Conservation (phyloP, 2,797 vertebrate species). For the Glossophaga mutica region DNA sequence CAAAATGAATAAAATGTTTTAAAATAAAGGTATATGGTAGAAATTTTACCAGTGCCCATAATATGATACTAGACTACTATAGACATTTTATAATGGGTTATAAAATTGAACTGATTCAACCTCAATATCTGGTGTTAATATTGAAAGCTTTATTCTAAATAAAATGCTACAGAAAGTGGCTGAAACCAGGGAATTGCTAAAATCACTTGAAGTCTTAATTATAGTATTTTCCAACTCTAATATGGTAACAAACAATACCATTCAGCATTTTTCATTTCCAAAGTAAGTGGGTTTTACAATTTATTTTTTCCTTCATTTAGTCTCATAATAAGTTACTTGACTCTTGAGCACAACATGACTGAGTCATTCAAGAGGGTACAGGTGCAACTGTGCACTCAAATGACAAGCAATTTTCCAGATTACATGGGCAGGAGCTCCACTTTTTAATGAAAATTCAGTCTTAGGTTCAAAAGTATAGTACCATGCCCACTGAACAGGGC, state of each 20-base stretch:
- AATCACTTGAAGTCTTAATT: constrained; percentile 43
- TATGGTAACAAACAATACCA: neutral
- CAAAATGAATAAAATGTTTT: constrained; percentile 20
- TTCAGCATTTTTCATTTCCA: constrained; percentile 28
- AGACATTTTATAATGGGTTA: neutral
- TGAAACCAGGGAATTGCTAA: constrained; percentile 15
- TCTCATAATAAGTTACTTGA: constrained; percentile 8
- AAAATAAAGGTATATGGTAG: neutral
- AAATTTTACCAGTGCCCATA: neutral
- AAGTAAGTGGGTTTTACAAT: constrained; percentile 36
- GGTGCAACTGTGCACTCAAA: constrained; percentile 56
- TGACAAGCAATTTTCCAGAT: constrained; percentile 64
- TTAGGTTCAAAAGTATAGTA: constrained; percentile 21
- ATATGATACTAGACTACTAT: neutral
- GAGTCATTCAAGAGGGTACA: constrained; percentile 43
- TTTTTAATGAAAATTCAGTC: constrained; percentile 56
- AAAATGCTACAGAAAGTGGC: constrained; percentile 29
- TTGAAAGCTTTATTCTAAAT: constrained; percentile 3
- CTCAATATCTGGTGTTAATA: neutral
- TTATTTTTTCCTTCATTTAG: constrained; percentile 55
- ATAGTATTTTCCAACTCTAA: constrained; percentile 37
- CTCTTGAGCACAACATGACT: constrained; percentile 55
- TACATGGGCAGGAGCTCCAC: constrained; percentile 42
- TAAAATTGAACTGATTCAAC: constrained; percentile 13
- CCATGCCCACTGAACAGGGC: neutral